Evolutionary conservation across 2,113 vertebrate genomes (phyloP), one percentile per base, ranked within the genome.

Genomic region (Stegastes partitus): DNA sequence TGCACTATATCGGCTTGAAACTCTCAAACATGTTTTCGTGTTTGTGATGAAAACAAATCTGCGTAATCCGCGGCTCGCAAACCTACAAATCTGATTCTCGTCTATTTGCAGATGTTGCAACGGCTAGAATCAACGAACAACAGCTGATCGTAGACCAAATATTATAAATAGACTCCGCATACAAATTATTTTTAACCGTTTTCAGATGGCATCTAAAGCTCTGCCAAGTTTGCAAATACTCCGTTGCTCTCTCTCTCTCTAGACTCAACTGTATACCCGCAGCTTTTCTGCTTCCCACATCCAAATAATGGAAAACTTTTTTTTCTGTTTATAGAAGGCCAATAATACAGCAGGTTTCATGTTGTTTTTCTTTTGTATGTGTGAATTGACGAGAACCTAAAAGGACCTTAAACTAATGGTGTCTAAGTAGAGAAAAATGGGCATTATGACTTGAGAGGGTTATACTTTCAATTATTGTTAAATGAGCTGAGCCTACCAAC

Each of bases 401-500:
- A 57, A 62, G 25, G 11, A 80, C 34, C 66, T 68, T 39, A 18
- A 75, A 37, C 18, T 56, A 71, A 65, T 50, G 31, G 55, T 59
- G 34, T 79, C 37, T 11, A 18, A 57, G 53, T 50, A 5, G 2
- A 47, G 45, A 31, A 65, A 75, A 74, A 77, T 50, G 51, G 19
- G 21, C 47, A 51, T 66, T 45, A 53, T 68, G 56, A 82, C 58
- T 50, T 53, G 16, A 82, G 25, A 80, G 59, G 56, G 11, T 76
- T 67, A 56, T 59, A 49, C 70, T 69, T 83, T 77, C 21, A 59
- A 79, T 83, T 76, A 73, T 62, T 81, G 58, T 77, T 87, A 74
- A 91, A 87, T 82, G 44, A 86, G 62, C 22, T 62, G 53, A 83
- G 73, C 44, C 67, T 68, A 79, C 66, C 63, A 68, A 68, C 59